These are phyloP conservation scores for Allacma fusca DNA, from an alignment of 2,888 invertebrate genomes.

Conservation along the genomic window DNA sequence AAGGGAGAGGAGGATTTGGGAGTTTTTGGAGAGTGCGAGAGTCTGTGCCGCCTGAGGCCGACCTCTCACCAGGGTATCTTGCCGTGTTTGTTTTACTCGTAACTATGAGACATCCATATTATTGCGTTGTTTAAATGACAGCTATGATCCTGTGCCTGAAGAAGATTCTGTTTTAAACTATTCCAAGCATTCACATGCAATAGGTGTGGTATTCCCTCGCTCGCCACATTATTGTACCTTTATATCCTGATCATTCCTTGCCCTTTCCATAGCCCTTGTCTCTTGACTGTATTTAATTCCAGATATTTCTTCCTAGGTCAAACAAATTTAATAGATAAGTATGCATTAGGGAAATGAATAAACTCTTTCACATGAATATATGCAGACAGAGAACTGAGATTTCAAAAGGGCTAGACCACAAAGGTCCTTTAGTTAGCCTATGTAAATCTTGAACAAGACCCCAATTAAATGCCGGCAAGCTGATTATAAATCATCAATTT, in stretches of 20 bases:
- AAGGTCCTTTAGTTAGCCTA: neutral
- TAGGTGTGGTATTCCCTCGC: conserved; percentile 49
- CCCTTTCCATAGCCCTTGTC: conserved; percentile 15
- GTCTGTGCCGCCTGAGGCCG: conserved; percentile 51
- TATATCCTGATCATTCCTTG: neutral
- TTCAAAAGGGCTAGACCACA: neutral
- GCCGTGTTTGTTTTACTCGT: conserved; percentile 59
- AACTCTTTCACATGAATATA: conserved; percentile 6
- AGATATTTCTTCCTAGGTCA: conserved; percentile 16
- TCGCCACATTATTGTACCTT: conserved; percentile 20
- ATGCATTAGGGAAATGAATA: conserved; percentile 16
- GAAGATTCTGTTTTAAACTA: conserved; percentile 47
- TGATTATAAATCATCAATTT: neutral
- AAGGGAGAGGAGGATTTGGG: conserved; percentile 31
- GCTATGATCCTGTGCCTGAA: conserved; percentile 42
- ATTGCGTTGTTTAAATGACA: conserved; percentile 53
- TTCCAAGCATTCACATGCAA: conserved; percentile 50
- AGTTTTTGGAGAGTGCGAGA: conserved; percentile 39
- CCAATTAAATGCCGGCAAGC: conserved; percentile 3
- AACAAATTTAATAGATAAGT: conserved; percentile 16
- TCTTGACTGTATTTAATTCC: conserved; percentile 19
- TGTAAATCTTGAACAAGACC: neutral
- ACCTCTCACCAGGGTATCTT: conserved; percentile 55
- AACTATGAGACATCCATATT: conserved; percentile 54
- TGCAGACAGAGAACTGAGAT: neutral